Conservation (phyloP, 2,113 vertebrate genomes). For the Reinhardtius hippoglossoides region DNA sequence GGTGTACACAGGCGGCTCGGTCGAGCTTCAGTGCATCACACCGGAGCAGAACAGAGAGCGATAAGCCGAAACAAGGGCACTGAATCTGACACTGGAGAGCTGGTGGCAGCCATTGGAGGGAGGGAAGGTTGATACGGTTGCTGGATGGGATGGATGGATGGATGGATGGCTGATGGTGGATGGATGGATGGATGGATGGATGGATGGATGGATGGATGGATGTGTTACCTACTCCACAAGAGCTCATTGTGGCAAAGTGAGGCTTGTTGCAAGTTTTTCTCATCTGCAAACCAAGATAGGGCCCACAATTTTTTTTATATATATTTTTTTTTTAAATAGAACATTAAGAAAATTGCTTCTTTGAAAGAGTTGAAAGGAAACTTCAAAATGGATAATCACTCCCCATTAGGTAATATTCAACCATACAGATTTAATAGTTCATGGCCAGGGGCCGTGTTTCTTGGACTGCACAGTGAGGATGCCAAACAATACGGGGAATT, state of each 20-base stretch:
- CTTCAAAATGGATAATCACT: neutral
- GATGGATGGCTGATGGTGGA: neutral
- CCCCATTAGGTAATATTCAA: neutral
- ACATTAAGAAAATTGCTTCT: neutral
- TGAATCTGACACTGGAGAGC: too few species aligned
- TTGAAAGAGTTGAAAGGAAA: neutral
- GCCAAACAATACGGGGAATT: neutral
- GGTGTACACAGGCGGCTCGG: slow-evolving; percentile 15
- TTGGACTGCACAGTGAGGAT: neutral
- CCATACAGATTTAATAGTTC: neutral
- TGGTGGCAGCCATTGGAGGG: too few species aligned
- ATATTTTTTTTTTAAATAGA: neutral
- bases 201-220: neutral
- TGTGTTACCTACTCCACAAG: neutral
- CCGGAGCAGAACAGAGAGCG: slow-evolving; percentile 1
- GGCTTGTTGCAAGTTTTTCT: neutral
- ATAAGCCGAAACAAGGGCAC: neutral
- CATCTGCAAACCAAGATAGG: neutral
- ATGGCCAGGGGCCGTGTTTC: neutral
- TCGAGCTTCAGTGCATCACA: slow-evolving; percentile 21
- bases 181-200: neutral
- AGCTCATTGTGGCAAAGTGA: neutral
- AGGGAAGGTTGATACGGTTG: too few species aligned
- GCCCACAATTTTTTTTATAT: too few species aligned
- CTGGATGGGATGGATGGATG: neutral